A percentile compares a stretch with the other conserved stretches of the same genome.
These are phyloP conservation scores for Hofmannophila pseudospretella DNA, from an alignment of 2,888 invertebrate species.

Conservation along the genomic window DNA sequence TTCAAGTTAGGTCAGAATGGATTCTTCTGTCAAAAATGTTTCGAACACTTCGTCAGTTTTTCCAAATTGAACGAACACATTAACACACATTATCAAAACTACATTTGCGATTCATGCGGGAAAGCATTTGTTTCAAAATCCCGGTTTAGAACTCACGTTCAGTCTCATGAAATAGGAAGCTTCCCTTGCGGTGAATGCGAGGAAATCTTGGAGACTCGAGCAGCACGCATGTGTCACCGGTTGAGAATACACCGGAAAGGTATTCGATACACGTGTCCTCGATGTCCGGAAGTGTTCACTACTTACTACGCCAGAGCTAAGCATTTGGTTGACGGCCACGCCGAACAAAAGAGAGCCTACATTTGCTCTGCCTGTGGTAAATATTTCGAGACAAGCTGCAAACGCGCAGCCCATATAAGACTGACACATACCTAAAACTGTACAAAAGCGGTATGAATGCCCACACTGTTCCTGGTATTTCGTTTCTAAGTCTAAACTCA, in stretches of 20 bases:
- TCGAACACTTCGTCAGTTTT: constrained; percentile 39
- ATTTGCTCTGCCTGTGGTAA: constrained; percentile 46
- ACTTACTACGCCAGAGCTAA: constrained; percentile 53
- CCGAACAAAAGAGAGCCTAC: constrained; percentile 41
- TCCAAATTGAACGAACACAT: constrained; percentile 62
- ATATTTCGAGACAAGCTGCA: constrained; percentile 49
- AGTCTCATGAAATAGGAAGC: constrained; percentile 52
- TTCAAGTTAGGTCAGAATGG: constrained; percentile 50
- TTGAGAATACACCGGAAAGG: constrained; percentile 52
- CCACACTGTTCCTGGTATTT: constrained; percentile 41
- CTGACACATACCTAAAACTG: constrained; percentile 40
- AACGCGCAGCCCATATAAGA: constrained; percentile 48
- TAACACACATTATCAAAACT: constrained; percentile 62
- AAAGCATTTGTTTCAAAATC: constrained; percentile 62
- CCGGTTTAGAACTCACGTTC: constrained; percentile 56
- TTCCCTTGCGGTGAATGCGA: constrained; percentile 60
- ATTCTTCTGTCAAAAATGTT: constrained; percentile 57
- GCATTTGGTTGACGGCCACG: constrained; percentile 54
- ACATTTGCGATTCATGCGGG: constrained; percentile 62
- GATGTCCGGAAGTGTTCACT: constrained; percentile 56
- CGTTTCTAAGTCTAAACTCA: constrained; percentile 41
- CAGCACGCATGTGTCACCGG: constrained; percentile 51
- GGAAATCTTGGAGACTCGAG: constrained; percentile 46
- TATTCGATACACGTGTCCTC: constrained; percentile 55
- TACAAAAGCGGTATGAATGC: constrained; percentile 38